Percentiles rank a stretch among this genome's conserved stretches.
phyloP scores from a whole-genome alignment of 1,140 invertebrate genomes.

The Leptinotarsa undecemlineata region DNA sequence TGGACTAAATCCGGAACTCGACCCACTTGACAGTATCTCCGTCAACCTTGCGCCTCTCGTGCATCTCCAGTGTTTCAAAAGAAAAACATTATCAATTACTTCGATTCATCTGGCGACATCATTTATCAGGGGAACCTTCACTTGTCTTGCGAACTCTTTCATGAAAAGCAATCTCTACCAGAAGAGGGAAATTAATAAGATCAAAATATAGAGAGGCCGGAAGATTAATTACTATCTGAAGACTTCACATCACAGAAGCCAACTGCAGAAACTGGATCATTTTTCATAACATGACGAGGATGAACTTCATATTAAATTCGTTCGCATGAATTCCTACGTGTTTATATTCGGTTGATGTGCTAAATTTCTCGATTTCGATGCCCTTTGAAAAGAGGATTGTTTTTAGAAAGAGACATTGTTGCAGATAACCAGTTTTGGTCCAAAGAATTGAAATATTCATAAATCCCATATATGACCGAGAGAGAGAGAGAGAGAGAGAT shows the following conservation, averaged over 20 bases:
- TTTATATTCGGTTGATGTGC: background rate
- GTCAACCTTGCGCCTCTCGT: background rate
- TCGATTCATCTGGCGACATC: background rate
- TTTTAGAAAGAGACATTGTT: no score
- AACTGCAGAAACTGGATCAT: background rate
- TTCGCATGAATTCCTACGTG: background rate
- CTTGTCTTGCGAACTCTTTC: background rate
- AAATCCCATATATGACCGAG: no score
- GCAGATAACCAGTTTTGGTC: no score
- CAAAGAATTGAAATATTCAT: no score
- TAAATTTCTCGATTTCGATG: background rate
- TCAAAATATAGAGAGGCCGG: background rate
- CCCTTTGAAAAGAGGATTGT: background rate
- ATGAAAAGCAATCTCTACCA: constrained; percentile 2
- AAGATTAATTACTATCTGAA: constrained; percentile 1
- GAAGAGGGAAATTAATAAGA: background rate
- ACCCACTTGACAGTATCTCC: background rate
- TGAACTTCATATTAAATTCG: constrained; percentile 1
- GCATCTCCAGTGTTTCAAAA: background rate
- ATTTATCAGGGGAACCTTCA: background rate
- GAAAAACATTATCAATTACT: constrained; percentile 4
- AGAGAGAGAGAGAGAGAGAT: no score
- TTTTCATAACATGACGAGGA: background rate
- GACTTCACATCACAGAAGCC: background rate
- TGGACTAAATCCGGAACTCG: background rate